Evolutionary conservation across 2,797 vertebrate genomes (phyloP).

Genomic region (Huso huso): DNA sequence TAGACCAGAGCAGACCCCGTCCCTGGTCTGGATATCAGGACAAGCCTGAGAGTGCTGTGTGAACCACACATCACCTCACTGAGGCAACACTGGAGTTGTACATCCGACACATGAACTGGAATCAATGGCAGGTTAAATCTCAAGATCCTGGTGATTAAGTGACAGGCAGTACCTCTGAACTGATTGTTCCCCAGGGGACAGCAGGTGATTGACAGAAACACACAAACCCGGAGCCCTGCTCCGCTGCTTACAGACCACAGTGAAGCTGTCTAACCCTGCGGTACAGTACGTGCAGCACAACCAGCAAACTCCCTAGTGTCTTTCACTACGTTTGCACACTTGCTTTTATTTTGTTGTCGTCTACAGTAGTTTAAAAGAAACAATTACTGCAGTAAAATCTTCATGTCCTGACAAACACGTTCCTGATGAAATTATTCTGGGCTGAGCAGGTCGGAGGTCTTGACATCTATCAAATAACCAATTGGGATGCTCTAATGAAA

Average conservation of each 20-base stretch:
- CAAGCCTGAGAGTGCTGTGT: too few relatives aligned
- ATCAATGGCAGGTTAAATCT: neutral
- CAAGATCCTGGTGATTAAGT: neutral
- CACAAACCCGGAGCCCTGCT: neutral
- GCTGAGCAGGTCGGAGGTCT: slow-evolving; percentile 23
- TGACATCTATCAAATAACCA: slow-evolving; percentile 30
- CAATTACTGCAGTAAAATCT: too few relatives aligned
- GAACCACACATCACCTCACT: too few relatives aligned
- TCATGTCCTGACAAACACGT: neutral
- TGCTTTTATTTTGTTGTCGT: too few relatives aligned
- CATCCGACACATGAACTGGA: neutral
- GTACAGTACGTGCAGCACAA: too few relatives aligned
- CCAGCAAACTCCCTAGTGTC: too few relatives aligned
- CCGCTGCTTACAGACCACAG: too few relatives aligned
- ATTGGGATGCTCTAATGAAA: slow-evolving; percentile 28
- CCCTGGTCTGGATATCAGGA: too few relatives aligned
- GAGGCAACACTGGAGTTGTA: neutral
- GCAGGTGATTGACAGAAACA: neutral
- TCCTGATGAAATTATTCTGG: slow-evolving; percentile 28
- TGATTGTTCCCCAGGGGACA: neutral
- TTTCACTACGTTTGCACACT: too few relatives aligned
- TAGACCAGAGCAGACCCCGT: too few relatives aligned
- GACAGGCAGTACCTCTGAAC: slow-evolving; percentile 2
- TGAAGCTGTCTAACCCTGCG: too few relatives aligned
- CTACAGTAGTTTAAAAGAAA: too few relatives aligned